These are phyloP conservation scores for Ptychoptera contaminata DNA, from an alignment of 2,888 invertebrate genomes.

Conservation along the genomic window DNA sequence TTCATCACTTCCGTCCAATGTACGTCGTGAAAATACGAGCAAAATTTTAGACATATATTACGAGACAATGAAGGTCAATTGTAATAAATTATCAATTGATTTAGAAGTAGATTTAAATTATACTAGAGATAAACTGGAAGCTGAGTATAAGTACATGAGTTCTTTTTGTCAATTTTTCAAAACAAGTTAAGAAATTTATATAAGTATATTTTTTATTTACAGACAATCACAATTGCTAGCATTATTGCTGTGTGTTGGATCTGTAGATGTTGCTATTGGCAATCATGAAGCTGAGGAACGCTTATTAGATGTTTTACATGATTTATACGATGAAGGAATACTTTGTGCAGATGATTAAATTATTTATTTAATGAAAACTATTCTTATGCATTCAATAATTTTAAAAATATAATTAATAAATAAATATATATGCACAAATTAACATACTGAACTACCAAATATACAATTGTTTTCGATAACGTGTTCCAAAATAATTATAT, in stretches of 20 bases:
- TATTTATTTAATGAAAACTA: too few species aligned
- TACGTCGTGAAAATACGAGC: conserved; percentile 46
- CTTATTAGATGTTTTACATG: conserved; percentile 55
- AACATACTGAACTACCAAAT: too few species aligned
- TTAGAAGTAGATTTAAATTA: conserved; percentile 39
- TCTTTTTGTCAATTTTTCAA: not conserved
- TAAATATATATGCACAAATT: too few species aligned
- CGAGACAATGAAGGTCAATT: conserved; percentile 42
- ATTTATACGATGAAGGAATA: conserved; percentile 54
- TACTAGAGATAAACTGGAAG: conserved; percentile 34
- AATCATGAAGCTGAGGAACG: conserved; percentile 60
- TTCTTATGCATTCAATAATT: too few species aligned
- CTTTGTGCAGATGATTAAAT: conserved; percentile 21
- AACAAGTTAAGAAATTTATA: not conserved
- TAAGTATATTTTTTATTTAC: conserved; percentile 1
- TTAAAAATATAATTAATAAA: too few species aligned
- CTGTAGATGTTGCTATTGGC: conserved; percentile 64
- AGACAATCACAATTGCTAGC: conserved; percentile 54
- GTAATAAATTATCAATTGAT: conserved; percentile 44
- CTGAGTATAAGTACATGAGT: conserved; percentile 31
- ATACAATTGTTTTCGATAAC: too few species aligned
- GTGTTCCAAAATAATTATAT: too few species aligned
- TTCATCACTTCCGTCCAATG: conserved; percentile 55
- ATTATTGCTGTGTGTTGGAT: conserved; percentile 62
- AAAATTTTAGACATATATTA: conserved; percentile 55